These are phyloP conservation scores for Euura lappo DNA, from an alignment of 1,140 invertebrate genomes.

Conservation along the genomic window DNA sequence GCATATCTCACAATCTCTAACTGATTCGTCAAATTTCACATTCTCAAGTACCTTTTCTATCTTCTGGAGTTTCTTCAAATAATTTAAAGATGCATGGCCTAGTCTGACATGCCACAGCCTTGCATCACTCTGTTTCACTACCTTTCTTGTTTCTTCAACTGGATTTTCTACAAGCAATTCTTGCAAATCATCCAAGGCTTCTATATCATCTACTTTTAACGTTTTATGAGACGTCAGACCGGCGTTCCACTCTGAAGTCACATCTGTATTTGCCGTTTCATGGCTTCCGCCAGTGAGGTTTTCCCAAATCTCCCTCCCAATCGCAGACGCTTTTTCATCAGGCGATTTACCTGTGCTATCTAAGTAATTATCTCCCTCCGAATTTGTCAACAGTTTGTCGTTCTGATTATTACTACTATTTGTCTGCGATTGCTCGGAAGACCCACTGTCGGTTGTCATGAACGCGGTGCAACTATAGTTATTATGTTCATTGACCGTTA, in stretches of 20 bases:
- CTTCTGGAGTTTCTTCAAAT: not conserved
- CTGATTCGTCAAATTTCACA: too few relatives aligned
- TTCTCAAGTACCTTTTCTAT: too few relatives aligned
- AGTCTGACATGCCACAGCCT: conserved; percentile 30
- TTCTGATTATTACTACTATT: conserved; percentile 5
- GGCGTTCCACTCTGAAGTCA: conserved; percentile 9
- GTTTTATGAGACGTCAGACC: conserved; percentile 13
- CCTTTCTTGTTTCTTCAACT: not conserved
- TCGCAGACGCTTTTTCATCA: conserved; percentile 19
- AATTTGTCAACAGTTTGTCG: conserved; percentile 14
- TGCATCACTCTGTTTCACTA: conserved; percentile 17
- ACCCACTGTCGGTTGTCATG: conserved; percentile 21
- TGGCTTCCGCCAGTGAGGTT: conserved; percentile 18
- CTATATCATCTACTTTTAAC: conserved; percentile 28
- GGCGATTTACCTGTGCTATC: conserved; percentile 9
- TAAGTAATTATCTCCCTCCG: conserved; percentile 21
- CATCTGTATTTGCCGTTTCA: conserved; percentile 12
- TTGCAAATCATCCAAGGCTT: conserved; percentile 16
- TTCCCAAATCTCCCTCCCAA: conserved; percentile 31
- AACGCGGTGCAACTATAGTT: conserved; percentile 21
- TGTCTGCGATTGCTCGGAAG: conserved; percentile 25
- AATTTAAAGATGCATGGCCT: conserved; percentile 20
- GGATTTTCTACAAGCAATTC: conserved; percentile 15
- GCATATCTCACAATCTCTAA: too few relatives aligned
- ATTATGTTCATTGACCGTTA: conserved; percentile 11